phyloP scores from a whole-genome alignment of 2,888 invertebrate species.

The Drosophila mulleri region DNA sequence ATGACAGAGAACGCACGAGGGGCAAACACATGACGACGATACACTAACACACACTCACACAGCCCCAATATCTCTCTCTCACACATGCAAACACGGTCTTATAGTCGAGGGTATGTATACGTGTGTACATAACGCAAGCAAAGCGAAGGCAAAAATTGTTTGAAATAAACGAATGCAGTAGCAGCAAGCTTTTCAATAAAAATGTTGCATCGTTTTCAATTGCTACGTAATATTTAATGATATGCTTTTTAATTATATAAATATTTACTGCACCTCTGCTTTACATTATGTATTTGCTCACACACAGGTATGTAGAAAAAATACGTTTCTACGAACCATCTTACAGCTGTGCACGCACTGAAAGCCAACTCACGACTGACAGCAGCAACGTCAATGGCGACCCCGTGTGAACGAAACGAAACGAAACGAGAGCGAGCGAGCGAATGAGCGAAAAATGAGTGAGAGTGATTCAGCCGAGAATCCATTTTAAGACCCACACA shows the following conservation, averaged over 20 bases:
- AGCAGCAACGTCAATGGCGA: conserved; percentile 55
- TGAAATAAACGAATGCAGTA: conserved; percentile 60
- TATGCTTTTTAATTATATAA: conserved; percentile 43
- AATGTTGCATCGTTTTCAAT: conserved; percentile 30
- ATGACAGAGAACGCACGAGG: conserved; percentile 74
- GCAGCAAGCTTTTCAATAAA: conserved; percentile 38
- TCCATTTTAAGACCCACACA: conserved; percentile 16
- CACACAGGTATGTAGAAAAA: conserved; percentile 48
- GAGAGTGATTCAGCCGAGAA: conserved; percentile 44
- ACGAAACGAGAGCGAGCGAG: conserved; percentile 32
- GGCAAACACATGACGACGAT: conserved; percentile 72
- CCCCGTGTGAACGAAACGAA: conserved; percentile 36
- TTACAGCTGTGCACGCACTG: conserved; percentile 75
- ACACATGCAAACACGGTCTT: conserved; percentile 25
- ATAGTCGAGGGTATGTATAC: conserved; percentile 40
- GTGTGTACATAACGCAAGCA: conserved; percentile 60
- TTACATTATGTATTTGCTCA: conserved; percentile 47
- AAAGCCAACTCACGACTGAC: conserved; percentile 78
- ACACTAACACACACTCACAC: conserved; percentile 36
- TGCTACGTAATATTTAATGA: conserved; percentile 31
- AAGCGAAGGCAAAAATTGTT: conserved; percentile 52
- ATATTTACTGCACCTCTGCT: conserved; percentile 46
- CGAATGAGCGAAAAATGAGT: conserved; percentile 41
- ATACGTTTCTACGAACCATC: conserved; percentile 43
- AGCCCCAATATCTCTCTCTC: conserved; percentile 51